phyloP scores from a whole-genome alignment of 2,888 invertebrate species.

The Napeogenes inachia region DNA sequence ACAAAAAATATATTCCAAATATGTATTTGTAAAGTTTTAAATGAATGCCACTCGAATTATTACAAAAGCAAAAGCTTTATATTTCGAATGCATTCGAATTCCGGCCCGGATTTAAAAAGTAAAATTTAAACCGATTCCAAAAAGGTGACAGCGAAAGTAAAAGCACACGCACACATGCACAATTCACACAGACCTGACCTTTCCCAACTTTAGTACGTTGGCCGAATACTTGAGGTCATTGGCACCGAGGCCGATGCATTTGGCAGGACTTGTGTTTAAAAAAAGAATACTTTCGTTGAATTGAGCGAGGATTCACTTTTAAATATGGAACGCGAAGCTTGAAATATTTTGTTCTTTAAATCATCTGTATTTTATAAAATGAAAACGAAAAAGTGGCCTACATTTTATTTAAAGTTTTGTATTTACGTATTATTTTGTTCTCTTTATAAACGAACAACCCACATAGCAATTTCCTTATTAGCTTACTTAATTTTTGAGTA shows the following conservation, averaged over 20 bases:
- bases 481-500: conserved; percentile 1
- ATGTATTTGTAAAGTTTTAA: too few species aligned
- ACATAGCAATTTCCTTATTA: neutral
- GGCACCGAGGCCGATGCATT: conserved; percentile 66
- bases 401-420: neutral
- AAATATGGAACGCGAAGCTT: conserved; percentile 25
- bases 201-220: conserved; percentile 65
- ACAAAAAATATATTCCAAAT: too few species aligned
- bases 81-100: conserved; percentile 10
- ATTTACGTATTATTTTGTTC: neutral
- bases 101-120: conserved; percentile 29
- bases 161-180: conserved; percentile 49
- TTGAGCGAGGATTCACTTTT: conserved; percentile 39
- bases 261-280: conserved; percentile 58
- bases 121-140: conserved; percentile 32
- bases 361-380: conserved; percentile 3
- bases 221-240: conserved; percentile 67
- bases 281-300: conserved; percentile 62
- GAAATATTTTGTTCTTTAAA: neutral
- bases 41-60: neutral
- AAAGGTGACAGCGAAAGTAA: conserved; percentile 58
- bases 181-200: conserved; percentile 64
- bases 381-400: neutral
- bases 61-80: conserved; percentile 7
- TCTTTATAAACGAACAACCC: neutral